These are phyloP conservation scores for Patella ulyssiponensis DNA, from an alignment of 2,888 invertebrate genomes.

Conservation along the genomic window DNA sequence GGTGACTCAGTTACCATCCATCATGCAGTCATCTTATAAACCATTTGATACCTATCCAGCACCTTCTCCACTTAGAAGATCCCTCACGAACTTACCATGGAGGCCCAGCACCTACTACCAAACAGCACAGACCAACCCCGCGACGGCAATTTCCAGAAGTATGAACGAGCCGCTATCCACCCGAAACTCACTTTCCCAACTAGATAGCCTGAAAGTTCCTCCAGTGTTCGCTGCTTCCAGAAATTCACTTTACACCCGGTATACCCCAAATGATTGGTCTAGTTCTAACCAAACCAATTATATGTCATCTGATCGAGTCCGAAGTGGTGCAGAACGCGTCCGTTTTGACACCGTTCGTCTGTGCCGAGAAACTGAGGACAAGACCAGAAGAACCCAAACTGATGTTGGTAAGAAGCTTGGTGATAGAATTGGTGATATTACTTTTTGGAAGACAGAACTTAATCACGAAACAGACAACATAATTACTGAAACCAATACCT, in stretches of 20 bases:
- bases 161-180: slow-evolving; percentile 66
- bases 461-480: slow-evolving; percentile 87
- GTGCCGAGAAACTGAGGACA: slow-evolving; percentile 73
- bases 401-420: slow-evolving; percentile 88
- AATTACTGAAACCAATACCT: slow-evolving; percentile 83
- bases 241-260: slow-evolving; percentile 81
- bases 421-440: slow-evolving; percentile 90
- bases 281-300: slow-evolving; percentile 84
- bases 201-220: slow-evolving; percentile 69
- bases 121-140: slow-evolving; percentile 64
- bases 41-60: slow-evolving; percentile 65
- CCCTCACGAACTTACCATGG: slow-evolving; percentile 70
- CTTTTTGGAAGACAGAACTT: slow-evolving; percentile 90
- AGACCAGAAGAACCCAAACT: slow-evolving; percentile 73
- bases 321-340: slow-evolving; percentile 76
- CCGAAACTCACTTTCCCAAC: slow-evolving; percentile 60
- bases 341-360: slow-evolving; percentile 67
- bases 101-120: slow-evolving; percentile 68
- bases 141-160: slow-evolving; percentile 54
- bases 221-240: slow-evolving; percentile 71
- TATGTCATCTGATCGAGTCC: slow-evolving; percentile 88
- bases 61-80: slow-evolving; percentile 67
- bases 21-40: slow-evolving; percentile 75
- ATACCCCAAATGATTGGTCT: slow-evolving; percentile 92
- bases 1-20: slow-evolving; percentile 75